phyloP scores from a whole-genome alignment of 2,113 vertebrate genomes.

The Cricetomys ansorgei region DNA sequence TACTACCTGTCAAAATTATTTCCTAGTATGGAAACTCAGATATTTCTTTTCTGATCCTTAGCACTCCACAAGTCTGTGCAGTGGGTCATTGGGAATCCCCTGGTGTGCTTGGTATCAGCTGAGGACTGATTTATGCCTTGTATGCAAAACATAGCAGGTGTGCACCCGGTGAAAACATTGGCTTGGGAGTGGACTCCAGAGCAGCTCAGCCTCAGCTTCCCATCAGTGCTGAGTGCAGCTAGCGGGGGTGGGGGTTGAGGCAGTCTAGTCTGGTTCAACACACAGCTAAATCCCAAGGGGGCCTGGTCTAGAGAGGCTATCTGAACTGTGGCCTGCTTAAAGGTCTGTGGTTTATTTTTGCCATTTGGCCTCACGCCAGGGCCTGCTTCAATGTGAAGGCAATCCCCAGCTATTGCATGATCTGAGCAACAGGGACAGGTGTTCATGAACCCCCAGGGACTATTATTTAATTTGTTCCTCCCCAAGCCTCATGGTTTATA shows the following conservation, averaged over 20 bases:
- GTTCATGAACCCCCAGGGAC: conserved; percentile 31
- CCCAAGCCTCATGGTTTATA: conserved; percentile 34
- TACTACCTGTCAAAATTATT: background rate
- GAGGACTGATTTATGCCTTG: background rate
- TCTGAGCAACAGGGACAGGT: conserved; percentile 70
- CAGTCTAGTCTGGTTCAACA: background rate
- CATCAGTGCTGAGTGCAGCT: background rate
- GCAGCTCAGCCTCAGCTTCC: background rate
- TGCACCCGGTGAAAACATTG: background rate
- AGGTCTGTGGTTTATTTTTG: conserved; percentile 53
- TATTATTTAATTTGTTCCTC: conserved; percentile 64
- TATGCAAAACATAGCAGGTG: background rate
- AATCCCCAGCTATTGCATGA: background rate
- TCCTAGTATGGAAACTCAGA: conserved; percentile 10
- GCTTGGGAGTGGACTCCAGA: background rate
- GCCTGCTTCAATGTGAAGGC: conserved; percentile 8
- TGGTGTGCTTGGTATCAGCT: background rate
- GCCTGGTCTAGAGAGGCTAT: background rate
- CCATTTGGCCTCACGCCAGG: conserved; percentile 41
- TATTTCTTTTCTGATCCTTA: conserved; percentile 42
- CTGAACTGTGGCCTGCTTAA: conserved; percentile 36
- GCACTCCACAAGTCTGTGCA: background rate
- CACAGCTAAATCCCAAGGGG: conserved; percentile 7
- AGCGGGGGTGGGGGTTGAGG: background rate
- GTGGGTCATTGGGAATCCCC: background rate